phyloP scores from a whole-genome alignment of 2,797 vertebrate species.

The Diceros bicornis region DNA sequence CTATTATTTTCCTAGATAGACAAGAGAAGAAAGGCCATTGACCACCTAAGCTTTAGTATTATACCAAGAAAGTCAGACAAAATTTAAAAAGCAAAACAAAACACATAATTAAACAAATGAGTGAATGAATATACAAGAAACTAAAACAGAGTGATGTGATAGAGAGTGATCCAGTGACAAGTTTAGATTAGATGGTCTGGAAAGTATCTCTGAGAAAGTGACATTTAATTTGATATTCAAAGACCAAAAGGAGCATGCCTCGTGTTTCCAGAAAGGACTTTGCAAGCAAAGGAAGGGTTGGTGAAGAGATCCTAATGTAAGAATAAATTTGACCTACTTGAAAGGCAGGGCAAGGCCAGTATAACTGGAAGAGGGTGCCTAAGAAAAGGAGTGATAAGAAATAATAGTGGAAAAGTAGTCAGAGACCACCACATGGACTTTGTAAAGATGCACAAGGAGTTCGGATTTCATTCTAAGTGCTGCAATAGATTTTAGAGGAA shows the following conservation, averaged over 20 bases:
- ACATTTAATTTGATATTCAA: not conserved
- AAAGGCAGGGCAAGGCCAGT: not conserved
- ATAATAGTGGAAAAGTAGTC: not conserved
- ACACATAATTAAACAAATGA: not conserved
- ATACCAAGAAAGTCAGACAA: not conserved
- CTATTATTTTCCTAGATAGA: not conserved
- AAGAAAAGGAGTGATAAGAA: not conserved
- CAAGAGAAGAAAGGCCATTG: not conserved
- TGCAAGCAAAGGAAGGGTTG: not conserved
- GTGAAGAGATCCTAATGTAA: not conserved
- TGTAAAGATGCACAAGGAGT: not conserved
- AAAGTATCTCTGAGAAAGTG: not conserved
- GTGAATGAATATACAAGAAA: not conserved
- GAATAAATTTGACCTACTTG: not conserved
- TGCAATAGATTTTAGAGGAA: not conserved
- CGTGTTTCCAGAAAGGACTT: not conserved
- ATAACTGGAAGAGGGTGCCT: not conserved
- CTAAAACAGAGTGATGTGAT: not conserved
- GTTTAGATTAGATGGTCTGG: not conserved
- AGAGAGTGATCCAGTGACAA: not conserved
- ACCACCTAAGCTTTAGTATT: not conserved
- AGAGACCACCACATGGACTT: not conserved
- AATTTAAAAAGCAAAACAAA: not conserved
- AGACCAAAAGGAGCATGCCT: not conserved
- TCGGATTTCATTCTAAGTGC: not conserved